Base-by-base conservation (phyloP, 2,888 invertebrate genomes). In the Oscheius onirici region DNA sequence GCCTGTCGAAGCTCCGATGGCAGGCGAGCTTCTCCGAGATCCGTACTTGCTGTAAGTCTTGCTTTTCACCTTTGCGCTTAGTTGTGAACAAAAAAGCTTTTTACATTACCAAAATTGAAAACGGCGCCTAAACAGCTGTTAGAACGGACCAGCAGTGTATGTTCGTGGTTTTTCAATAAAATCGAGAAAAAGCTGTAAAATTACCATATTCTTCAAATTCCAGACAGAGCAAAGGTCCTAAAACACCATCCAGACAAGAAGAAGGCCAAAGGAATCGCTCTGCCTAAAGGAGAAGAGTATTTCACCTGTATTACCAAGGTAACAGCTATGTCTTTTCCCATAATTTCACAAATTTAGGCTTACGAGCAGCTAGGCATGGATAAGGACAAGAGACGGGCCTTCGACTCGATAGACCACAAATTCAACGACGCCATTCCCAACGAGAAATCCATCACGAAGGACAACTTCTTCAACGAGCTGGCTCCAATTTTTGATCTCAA, bases 211-310 rank as follows among this genome's bases (percentile, higher is more conserved):
- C 8, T 2, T 17, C 1, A n/a, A 0, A 17, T 78, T 78, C n/a
- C 85, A 92, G 92, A 92, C 84, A 91, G 92, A 76, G 92, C 92
- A 87, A 93, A 93, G 89, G 94, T 95, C 58, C 90, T 99, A 66
- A 93, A 92, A 85, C 97, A 99, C 88, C 99, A 99, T 90, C 99
- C 99, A 0, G 99, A 99, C 88, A 99, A 99, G 89, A 92, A 97
- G 83, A 93, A 94, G 91, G 75, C 79, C 52, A 84, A 87, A 61
- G 76, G 92, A 95, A 43, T 91, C 92, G 75, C 92, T 17, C 61
- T 79, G 22, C 43, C 69, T 17, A 63, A 92, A 3, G 95, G 96
- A 83, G 90, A 90, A 69, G 97, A 97, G 90, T 97, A 97, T 89
- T 99, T 97, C 89, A 95, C 96, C 0, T 97, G 97, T 88, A 99